Percentiles rank a stretch among this genome's conserved stretches.
Conservation (phyloP, 2,797 vertebrate species). For the Fistularia commersonii region DNA sequence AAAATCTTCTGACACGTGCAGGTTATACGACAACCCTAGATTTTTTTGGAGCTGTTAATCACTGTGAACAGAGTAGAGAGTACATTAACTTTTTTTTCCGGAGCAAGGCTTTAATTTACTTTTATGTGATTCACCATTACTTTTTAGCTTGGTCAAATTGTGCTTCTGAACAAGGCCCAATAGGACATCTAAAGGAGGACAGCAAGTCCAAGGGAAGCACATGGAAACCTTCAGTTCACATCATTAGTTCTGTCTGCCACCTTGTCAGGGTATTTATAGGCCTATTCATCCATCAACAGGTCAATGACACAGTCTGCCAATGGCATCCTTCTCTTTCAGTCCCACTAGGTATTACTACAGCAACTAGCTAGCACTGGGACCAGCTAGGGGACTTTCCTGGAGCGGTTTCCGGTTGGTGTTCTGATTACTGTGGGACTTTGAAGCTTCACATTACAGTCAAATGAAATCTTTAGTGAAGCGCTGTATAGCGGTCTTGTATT, state of each 20-base stretch:
- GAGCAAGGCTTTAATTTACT: conserved; percentile 12
- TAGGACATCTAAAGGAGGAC: conserved; percentile 64
- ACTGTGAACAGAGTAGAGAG: conserved; percentile 53
- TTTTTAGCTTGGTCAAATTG: conserved; percentile 31
- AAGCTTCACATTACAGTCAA: too few species aligned
- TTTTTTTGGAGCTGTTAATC: too few species aligned
- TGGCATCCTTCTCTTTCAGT: conserved; percentile 66
- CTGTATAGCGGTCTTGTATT: too few species aligned
- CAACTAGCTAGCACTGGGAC: conserved; percentile 41
- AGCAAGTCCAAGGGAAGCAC: conserved; percentile 62
- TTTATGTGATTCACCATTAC: conserved; percentile 8
- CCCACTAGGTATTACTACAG: conserved; percentile 51
- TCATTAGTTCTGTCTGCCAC: conserved; percentile 77
- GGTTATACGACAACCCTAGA: too few species aligned
- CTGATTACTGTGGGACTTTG: conserved; percentile 43
- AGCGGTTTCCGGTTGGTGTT: conserved; percentile 51
- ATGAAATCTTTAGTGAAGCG: conserved; percentile 25
- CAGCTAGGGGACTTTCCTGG: conserved; percentile 56
- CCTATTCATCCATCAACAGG: conserved; percentile 77
- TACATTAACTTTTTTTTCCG: conserved; percentile 29
- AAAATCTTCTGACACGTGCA: too few species aligned
- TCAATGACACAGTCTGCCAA: conserved; percentile 76
- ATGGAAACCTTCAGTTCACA: conserved; percentile 75
- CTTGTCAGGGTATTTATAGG: conserved; percentile 80
- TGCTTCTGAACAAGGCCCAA: conserved; percentile 41